Percentiles rank a stretch among this genome's conserved stretches.
Evolutionary conservation across 2,797 vertebrate genomes (phyloP).

Genomic region (Austrolebias charrua): DNA sequence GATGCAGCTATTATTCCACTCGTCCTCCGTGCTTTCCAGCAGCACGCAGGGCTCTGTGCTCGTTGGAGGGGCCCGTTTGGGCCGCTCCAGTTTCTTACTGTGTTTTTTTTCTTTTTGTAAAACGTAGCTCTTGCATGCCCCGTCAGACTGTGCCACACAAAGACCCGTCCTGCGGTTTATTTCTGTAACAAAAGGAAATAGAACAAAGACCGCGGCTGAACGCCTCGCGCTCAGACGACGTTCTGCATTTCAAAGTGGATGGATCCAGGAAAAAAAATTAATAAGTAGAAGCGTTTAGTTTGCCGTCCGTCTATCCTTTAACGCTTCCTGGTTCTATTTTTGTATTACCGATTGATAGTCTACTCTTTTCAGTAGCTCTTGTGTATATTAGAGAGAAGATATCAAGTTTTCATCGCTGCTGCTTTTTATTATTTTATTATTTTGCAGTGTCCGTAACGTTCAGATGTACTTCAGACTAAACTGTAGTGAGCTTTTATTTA

Average conservation of each 20-base stretch:
- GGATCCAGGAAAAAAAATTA: constrained; percentile 46
- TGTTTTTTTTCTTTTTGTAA: constrained; percentile 42
- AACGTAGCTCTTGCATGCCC: constrained; percentile 58
- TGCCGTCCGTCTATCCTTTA: constrained; percentile 60
- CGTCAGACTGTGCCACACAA: constrained; percentile 53
- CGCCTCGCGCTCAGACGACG: constrained; percentile 44
- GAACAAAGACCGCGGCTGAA: constrained; percentile 49
- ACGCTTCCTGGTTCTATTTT: constrained; percentile 79
- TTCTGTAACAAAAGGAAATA: constrained; percentile 66
- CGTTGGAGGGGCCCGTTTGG: constrained; percentile 40
- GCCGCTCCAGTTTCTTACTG: constrained; percentile 64
- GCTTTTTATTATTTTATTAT: background rate
- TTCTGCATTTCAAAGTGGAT: constrained; percentile 53
- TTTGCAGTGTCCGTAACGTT: constrained; percentile 59
- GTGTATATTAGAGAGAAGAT: constrained; percentile 71
- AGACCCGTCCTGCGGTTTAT: constrained; percentile 66
- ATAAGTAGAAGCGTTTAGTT: constrained; percentile 44
- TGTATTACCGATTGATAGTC: constrained; percentile 71
- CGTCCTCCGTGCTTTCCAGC: constrained; percentile 64
- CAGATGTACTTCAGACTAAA: constrained; percentile 56
- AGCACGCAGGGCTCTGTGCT: constrained; percentile 41
- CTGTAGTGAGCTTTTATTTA: constrained; percentile 72
- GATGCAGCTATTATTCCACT: constrained; percentile 62
- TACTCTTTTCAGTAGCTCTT: constrained; percentile 64
- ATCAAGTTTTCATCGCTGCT: constrained; percentile 67